phyloP scores from a whole-genome alignment of 2,113 vertebrate species.

The Henicopernis longicauda region DNA sequence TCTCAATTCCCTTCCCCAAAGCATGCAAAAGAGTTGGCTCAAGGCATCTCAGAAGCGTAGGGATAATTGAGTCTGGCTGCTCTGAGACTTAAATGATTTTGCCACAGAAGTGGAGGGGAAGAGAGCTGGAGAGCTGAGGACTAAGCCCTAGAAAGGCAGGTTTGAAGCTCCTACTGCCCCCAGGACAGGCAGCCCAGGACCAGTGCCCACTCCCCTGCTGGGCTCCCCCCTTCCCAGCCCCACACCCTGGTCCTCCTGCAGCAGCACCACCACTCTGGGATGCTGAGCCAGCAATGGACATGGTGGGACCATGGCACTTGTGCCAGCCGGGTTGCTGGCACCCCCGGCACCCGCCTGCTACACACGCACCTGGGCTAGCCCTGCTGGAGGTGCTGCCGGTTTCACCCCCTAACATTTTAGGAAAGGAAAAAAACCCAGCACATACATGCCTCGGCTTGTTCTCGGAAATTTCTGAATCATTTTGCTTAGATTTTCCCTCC shows the following conservation, averaged over 20 bases:
- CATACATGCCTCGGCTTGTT: rapidly evolving
- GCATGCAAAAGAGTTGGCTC: background rate
- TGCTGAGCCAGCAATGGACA: rapidly evolving
- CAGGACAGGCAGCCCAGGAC: background rate
- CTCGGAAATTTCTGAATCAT: background rate
- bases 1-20: background rate
- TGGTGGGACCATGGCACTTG: background rate
- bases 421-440: background rate
- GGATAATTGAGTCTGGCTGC: background rate
- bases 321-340: rapidly evolving
- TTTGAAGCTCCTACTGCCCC: background rate
- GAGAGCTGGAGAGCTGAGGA: background rate
- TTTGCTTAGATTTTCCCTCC: background rate
- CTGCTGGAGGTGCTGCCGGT: background rate
- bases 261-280: background rate
- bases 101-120: background rate
- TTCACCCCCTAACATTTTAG: background rate
- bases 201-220: rapidly evolving
- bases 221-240: background rate
- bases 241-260: background rate
- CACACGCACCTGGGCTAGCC: background rate
- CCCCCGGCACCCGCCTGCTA: rapidly evolving
- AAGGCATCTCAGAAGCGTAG: background rate
- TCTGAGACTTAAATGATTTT: background rate
- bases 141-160: background rate